These are phyloP conservation scores for Valencia hispanica DNA, from an alignment of 2,797 vertebrate genomes.

Conservation along the genomic window DNA sequence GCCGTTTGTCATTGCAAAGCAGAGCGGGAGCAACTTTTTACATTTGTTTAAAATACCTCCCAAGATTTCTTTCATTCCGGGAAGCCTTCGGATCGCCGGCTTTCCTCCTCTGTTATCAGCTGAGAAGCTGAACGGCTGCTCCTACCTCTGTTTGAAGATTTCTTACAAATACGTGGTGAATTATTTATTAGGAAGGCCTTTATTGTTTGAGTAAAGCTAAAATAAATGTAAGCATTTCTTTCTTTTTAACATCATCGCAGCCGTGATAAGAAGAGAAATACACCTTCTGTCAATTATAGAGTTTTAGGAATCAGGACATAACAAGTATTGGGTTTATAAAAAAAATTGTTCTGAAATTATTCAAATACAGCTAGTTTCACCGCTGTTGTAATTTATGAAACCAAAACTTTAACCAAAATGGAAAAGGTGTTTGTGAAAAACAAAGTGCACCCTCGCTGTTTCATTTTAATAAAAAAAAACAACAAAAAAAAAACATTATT, in stretches of 20 bases:
- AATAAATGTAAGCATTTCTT: background rate
- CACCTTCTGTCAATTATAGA: background rate
- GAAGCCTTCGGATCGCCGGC: constrained; percentile 34
- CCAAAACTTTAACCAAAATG: background rate
- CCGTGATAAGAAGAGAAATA: background rate
- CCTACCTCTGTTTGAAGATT: constrained; percentile 20
- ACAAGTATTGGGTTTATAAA: background rate
- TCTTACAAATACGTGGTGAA: constrained; percentile 37
- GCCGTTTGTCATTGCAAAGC: constrained; percentile 47
- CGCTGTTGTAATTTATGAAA: background rate
- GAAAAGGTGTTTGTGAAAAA: background rate
- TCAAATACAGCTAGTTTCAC: background rate
- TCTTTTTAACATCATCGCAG: background rate
- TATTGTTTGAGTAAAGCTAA: background rate
- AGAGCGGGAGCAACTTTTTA: constrained; percentile 53
- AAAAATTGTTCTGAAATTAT: background rate
- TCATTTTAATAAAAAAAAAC: background rate
- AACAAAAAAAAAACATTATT: too few species aligned
- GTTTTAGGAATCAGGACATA: background rate
- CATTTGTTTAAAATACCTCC: constrained; percentile 39
- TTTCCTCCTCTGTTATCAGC: constrained; percentile 38
- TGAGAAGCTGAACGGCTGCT: constrained; percentile 11
- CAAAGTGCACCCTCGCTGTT: background rate
- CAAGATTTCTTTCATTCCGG: constrained; percentile 16
- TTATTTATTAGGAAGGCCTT: constrained; percentile 38